Evolutionary conservation across 2,113 vertebrate species (phyloP), one percentile per base, ranked within the genome.

Genomic region (Cheirogaleus medius): DNA sequence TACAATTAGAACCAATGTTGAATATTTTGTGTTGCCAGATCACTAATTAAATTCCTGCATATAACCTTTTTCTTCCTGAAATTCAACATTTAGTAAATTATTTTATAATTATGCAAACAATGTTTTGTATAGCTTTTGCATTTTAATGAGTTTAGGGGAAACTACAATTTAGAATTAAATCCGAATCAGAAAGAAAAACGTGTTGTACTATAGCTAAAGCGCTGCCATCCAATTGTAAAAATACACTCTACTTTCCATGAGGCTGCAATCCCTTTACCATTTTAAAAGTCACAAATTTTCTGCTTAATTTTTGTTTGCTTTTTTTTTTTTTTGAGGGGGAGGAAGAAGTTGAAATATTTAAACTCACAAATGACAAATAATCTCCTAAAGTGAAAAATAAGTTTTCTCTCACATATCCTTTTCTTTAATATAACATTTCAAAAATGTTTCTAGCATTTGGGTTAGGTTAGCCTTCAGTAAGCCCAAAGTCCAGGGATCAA

Each of bases 31-130:
- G 81, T 87, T 93, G 84, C 69, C 64, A 98, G 87, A 85, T 84
- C 39, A 81, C 69, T 96, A 97, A 92, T 95, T 97, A 97, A 97
- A 97, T 97, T 96, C n/a, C 14, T 49, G 44, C 39, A 81, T 18
- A 95, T 86, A 97, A 97, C 8, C 44, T 95, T 96, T 97, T 97
- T 49, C 89, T 95, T 96, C 39, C 73, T 87, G 84, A 95, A 96
- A 81, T 93, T 68, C 37, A 96, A 66, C 87, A 94, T 87, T 97
- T 96, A 96, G 64, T 63, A 93, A 96, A 95, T 95, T 81, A 95
- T 96, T 95, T 92, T 87, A 93, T 81, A 97, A 97, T 95, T 97
- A 93, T 87, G 47, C 25, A 93, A 97, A 82, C 63, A 96, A 87
- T 87, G 60, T 44, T 89, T 96, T 80, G 49, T 64, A 90, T 71